phyloP scores from a whole-genome alignment of 2,113 vertebrate species.

The Calonectris borealis region DNA sequence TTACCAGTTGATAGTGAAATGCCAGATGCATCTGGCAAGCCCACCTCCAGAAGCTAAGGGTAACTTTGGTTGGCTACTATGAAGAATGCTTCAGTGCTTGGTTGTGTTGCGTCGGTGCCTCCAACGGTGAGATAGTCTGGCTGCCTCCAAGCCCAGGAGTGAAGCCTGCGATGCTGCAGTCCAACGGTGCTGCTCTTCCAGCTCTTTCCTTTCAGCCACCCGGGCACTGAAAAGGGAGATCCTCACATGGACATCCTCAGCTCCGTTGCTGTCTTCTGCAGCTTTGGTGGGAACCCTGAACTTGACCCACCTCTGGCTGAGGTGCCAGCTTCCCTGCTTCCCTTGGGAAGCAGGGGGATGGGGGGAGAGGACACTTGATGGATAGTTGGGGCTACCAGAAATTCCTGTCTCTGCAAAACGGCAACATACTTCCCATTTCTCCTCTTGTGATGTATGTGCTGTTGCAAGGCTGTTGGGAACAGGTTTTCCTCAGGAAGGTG shows the following conservation, averaged over 20 bases:
- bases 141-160: background rate
- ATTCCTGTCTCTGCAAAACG: background rate
- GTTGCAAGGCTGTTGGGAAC: background rate
- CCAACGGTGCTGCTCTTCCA: accelerated
- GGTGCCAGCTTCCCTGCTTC: background rate
- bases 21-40: background rate
- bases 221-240: background rate
- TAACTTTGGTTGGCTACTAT: background rate
- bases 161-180: background rate
- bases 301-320: background rate
- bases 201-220: background rate
- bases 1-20: background rate
- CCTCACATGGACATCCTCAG: background rate
- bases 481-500: background rate
- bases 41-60: background rate
- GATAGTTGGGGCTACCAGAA: accelerated
- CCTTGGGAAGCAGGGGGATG: no score
- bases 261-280: background rate
- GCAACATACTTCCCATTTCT: background rate
- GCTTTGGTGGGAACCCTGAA: background rate
- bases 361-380: background rate
- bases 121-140: accelerated
- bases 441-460: background rate
- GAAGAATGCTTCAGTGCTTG: background rate
- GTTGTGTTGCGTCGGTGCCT: background rate